Percentiles rank a stretch among this genome's conserved stretches.
phyloP scores from a whole-genome alignment of 2,797 vertebrate genomes.

The Sitta carolinensis region DNA sequence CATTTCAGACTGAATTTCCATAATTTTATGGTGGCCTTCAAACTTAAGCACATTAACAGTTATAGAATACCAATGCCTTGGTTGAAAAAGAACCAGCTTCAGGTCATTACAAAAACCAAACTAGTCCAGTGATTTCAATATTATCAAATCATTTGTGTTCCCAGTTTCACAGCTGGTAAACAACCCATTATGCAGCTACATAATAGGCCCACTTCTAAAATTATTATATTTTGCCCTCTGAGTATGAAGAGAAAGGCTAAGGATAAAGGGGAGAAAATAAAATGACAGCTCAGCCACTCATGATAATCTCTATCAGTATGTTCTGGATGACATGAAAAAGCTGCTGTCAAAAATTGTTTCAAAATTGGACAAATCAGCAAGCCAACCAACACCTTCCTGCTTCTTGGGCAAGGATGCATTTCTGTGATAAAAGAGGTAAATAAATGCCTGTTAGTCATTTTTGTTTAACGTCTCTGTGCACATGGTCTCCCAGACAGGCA shows the following conservation, averaged over 20 bases:
- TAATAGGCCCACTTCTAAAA: neutral
- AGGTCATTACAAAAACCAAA: neutral
- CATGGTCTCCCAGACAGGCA: neutral
- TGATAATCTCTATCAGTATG: neutral
- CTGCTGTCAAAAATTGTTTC: neutral
- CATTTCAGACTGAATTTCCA: neutral
- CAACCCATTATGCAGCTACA: neutral
- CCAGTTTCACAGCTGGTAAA: neutral
- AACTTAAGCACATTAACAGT: neutral
- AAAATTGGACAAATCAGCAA: neutral
- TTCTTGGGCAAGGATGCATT: neutral
- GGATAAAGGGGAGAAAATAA: neutral
- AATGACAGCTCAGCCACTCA: neutral
- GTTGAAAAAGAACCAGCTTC: neutral
- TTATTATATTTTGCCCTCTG: neutral
- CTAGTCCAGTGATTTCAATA: neutral
- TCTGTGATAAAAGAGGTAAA: neutral
- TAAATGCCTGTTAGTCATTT: neutral
- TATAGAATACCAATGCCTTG: neutral
- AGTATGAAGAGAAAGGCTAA: neutral
- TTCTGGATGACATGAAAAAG: neutral
- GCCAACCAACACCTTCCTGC: neutral
- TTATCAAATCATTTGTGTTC: neutral
- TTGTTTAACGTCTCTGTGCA: neutral
- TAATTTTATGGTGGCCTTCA: neutral